These are phyloP conservation scores for Orchesellides sinensis DNA, from an alignment of 2,888 invertebrate species.

Conservation along the genomic window DNA sequence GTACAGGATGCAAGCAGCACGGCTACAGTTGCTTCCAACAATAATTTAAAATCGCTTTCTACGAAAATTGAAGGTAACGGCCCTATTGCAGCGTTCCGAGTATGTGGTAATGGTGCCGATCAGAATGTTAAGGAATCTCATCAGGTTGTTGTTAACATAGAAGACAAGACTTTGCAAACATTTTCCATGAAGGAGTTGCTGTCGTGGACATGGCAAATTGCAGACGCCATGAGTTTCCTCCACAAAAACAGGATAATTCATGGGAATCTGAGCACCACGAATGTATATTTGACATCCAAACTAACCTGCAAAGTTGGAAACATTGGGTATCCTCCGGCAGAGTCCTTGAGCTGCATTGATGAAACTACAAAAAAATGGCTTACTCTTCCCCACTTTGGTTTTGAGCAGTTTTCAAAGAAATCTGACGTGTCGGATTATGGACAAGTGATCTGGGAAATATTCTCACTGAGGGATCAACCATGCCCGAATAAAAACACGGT, in stretches of 20 bases:
- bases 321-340: conserved; percentile 40
- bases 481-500: conserved; percentile 31
- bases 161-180: not conserved
- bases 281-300: conserved; percentile 41
- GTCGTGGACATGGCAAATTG: conserved; percentile 44
- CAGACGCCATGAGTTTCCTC: conserved; percentile 54
- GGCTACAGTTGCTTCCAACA: not conserved
- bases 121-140: not conserved
- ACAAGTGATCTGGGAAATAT: conserved; percentile 46
- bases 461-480: conserved; percentile 29
- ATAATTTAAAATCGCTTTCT: no score
- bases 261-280: conserved; percentile 39
- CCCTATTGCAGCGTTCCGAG: not conserved
- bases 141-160: not conserved
- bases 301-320: conserved; percentile 49
- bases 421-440: conserved; percentile 52
- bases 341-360: conserved; percentile 20
- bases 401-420: conserved; percentile 35
- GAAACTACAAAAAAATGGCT: conserved; percentile 29
- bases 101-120: not conserved
- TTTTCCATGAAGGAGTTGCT: conserved; percentile 22
- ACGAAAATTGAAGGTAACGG: no score
- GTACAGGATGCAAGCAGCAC: not conserved
- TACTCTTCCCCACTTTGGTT: conserved; percentile 25
- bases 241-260: conserved; percentile 47